Conservation (phyloP, 2,113 vertebrate genomes). For the Hassar affinis region DNA sequence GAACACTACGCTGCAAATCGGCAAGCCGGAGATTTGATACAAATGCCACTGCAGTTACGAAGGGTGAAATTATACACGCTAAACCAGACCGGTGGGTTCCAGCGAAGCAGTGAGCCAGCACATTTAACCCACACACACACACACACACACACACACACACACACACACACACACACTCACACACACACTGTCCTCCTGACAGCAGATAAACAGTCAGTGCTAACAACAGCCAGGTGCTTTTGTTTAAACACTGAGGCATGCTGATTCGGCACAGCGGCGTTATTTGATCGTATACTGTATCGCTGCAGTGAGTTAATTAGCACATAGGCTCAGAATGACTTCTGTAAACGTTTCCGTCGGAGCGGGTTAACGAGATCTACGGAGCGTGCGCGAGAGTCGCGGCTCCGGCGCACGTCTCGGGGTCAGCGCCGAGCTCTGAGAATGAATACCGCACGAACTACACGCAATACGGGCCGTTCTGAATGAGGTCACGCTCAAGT, state of each 20-base stretch:
- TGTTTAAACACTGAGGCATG: constrained; percentile 30
- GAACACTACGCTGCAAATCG: neutral
- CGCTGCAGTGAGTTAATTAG: constrained; percentile 21
- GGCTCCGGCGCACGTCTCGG: neutral
- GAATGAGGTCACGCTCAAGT: neutral
- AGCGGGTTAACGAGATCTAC: constrained; percentile 7
- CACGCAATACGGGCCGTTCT: neutral
- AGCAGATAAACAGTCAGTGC: constrained; percentile 23
- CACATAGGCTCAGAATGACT: constrained; percentile 13
- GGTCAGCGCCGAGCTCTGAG: neutral
- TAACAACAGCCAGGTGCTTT: constrained; percentile 28
- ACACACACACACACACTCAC: constrained; percentile 1
- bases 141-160: too few relatives aligned
- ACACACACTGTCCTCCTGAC: constrained; percentile 8
- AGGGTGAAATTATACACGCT: neutral
- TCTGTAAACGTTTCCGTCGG: constrained; percentile 14
- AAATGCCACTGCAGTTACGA: neutral
- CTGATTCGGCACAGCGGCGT: neutral
- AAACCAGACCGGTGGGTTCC: constrained; percentile 13
- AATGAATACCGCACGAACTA: neutral
- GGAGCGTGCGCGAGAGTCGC: neutral
- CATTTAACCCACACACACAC: constrained; percentile 10
- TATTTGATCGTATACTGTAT: constrained; percentile 12
- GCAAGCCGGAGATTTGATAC: constrained; percentile 8
- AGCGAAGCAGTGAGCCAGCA: constrained; percentile 20